Evolutionary conservation across 2,888 invertebrate species (phyloP).

Genomic region (Sminthurides aquaticus): DNA sequence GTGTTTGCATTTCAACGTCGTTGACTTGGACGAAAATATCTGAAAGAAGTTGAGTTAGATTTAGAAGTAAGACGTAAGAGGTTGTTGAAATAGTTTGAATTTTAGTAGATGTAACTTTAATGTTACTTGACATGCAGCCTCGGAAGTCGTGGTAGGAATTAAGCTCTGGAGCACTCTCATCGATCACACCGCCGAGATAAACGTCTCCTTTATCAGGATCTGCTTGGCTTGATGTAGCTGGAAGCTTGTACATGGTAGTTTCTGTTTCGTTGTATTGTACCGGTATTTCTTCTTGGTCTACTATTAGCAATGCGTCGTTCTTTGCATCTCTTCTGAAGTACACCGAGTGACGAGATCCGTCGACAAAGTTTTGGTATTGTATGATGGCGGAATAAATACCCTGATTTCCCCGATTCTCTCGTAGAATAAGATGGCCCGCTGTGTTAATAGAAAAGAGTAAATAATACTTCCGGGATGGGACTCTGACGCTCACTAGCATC

Average conservation of each 20-base stretch:
- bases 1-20: slow-evolving; percentile 70
- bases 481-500: slow-evolving; percentile 69
- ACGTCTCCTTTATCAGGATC: slow-evolving; percentile 56
- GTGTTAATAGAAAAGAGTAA: slow-evolving; percentile 71
- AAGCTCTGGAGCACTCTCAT: slow-evolving; percentile 68
- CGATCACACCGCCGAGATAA: slow-evolving; percentile 78
- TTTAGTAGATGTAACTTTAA: too few relatives aligned
- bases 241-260: neutral
- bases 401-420: slow-evolving; percentile 74
- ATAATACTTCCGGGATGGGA: slow-evolving; percentile 68
- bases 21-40: slow-evolving; percentile 81
- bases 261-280: slow-evolving; percentile 13
- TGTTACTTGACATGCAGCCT: slow-evolving; percentile 80
- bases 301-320: slow-evolving; percentile 59
- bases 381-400: slow-evolving; percentile 62
- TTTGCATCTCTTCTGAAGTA: slow-evolving; percentile 57
- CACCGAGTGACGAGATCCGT: slow-evolving; percentile 72
- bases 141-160: slow-evolving; percentile 77
- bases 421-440: slow-evolving; percentile 74
- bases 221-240: slow-evolving; percentile 48
- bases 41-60: slow-evolving; percentile 48
- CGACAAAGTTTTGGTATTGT: slow-evolving; percentile 69
- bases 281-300: slow-evolving; percentile 43
- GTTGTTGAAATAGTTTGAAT: too few relatives aligned
- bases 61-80: slow-evolving; percentile 14